A percentile compares a stretch with the other conserved stretches of the same genome.
Conservation (phyloP, 1,140 invertebrate genomes). For the Pseudobourletiella spinata region DNA sequence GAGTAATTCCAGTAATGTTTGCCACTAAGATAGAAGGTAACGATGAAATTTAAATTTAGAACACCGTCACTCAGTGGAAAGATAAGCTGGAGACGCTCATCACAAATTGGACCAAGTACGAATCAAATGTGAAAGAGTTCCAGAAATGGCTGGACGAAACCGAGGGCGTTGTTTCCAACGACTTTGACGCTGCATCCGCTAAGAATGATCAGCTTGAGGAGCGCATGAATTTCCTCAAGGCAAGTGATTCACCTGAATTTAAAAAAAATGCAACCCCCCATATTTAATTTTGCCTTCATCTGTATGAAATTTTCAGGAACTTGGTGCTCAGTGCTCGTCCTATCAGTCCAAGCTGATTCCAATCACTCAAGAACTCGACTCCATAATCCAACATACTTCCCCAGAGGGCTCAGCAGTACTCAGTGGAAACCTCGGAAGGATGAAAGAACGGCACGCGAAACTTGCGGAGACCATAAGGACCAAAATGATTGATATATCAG, state of each 20-base stretch:
- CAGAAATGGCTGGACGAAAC: constrained; percentile 15
- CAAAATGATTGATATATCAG: constrained; percentile 66
- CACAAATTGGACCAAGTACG: constrained; percentile 27
- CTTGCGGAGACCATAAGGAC: constrained; percentile 61
- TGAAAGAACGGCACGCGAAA: constrained; percentile 60
- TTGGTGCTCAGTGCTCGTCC: constrained; percentile 55
- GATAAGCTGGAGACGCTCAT: constrained; percentile 24
- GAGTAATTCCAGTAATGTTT: too few species aligned
- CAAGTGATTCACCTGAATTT: too few species aligned
- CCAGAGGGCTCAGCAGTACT: constrained; percentile 62
- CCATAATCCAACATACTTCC: constrained; percentile 61
- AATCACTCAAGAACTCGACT: constrained; percentile 66
- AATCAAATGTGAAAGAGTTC: constrained; percentile 4
- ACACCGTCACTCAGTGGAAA: constrained; percentile 21
- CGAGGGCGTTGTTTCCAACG: constrained; percentile 7
- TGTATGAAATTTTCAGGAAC: constrained; percentile 2
- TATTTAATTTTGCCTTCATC: not conserved
- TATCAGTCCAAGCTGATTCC: constrained; percentile 69
- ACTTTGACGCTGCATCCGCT: constrained; percentile 2
- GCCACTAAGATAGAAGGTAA: too few species aligned
- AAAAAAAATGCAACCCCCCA: not conserved
- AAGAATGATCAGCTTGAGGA: constrained; percentile 7
- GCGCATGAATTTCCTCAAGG: constrained; percentile 6
- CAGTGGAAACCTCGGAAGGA: constrained; percentile 58
- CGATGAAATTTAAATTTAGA: too few species aligned